Evolutionary conservation across 2,888 invertebrate species (phyloP), one percentile per base, ranked within the genome.

Genomic region (Muscina levida): DNA sequence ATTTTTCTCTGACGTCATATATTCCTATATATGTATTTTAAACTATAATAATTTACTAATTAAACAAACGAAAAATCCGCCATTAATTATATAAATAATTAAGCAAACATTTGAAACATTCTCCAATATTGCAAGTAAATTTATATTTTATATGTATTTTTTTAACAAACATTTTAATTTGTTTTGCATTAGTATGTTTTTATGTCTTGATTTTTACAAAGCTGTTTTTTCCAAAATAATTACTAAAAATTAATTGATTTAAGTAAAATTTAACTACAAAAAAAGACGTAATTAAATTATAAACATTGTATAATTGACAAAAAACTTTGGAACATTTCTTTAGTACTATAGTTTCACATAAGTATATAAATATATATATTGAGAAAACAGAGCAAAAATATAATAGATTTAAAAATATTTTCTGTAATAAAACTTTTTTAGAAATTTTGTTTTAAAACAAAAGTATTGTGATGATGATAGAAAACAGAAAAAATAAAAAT

Each of bases 401-500:
- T n/a, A n/a, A n/a, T n/a, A n/a, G n/a, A n/a, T 8, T 31, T 31
- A 5, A 5, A 31, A 5, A 31, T 31, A 31, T 31, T 31, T 31
- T 74, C 86, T 85, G 84, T 84, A 86, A 83, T 87, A 86, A 87
- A 80, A 87, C n/a, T 53, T 24, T 84, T 88, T 86, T 86, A 87
- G 87, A 74, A 85, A 87, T 87, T 62, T 87, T 87, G 87, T 88
- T 87, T 87, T 86, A 86, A 86, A 87, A 83, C 66, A 82, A 86
- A 88, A 87, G 85, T 87, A 88, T 88, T 88, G 88, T 88, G 88
- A 88, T 88, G 87, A 87, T 87, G 62, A 62, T 86, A 87, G 85
- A 88, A 87, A 86, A 86, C 87, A 87, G 78, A 74, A 65, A 15
- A 65, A 17, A 70, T 51, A 70, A 13, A 72, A 48, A 37, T 80